These are phyloP conservation scores for Heteromyza rotundicornis DNA, from an alignment of 2,888 invertebrate genomes.

Conservation along the genomic window DNA sequence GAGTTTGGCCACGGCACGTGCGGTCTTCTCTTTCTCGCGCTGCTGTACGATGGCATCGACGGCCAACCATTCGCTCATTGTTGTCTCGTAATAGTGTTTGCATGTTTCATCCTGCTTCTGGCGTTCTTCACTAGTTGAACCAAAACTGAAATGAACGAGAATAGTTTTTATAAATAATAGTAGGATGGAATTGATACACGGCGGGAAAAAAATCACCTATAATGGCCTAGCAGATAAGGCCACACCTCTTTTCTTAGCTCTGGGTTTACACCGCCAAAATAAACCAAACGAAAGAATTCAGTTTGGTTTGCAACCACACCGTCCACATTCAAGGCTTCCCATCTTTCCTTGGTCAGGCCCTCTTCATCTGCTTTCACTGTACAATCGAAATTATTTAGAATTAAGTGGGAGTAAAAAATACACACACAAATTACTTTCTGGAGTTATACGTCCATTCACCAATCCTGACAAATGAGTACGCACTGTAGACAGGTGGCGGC, in stretches of 20 bases:
- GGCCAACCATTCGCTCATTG: conserved; percentile 94
- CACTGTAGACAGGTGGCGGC: conserved; percentile 90
- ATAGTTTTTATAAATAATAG: background rate
- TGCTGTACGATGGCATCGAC: conserved; percentile 91
- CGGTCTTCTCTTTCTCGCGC: conserved; percentile 81
- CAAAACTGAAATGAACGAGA: conserved; percentile 64
- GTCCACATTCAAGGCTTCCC: conserved; percentile 73
- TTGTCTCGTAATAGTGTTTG: conserved; percentile 82
- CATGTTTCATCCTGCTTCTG: conserved; percentile 71
- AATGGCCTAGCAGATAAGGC: conserved; percentile 89
- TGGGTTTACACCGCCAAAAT: conserved; percentile 85
- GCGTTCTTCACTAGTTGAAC: conserved; percentile 72
- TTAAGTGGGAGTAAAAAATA: background rate
- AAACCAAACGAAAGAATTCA: conserved; percentile 83
- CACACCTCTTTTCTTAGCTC: conserved; percentile 81
- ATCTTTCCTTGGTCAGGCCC: conserved; percentile 79
- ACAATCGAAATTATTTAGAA: conserved; percentile 13
- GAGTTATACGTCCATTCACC: conserved; percentile 77
- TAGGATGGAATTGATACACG: no score
- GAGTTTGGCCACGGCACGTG: conserved; percentile 84
- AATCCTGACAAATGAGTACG: conserved; percentile 90
- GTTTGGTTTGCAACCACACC: conserved; percentile 70
- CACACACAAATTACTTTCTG: conserved; percentile 63
- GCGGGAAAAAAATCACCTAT: conserved; percentile 64
- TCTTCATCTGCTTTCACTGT: conserved; percentile 69